Evolutionary conservation across 2,797 vertebrate genomes (phyloP).

Genomic region (Galago senegalensis): DNA sequence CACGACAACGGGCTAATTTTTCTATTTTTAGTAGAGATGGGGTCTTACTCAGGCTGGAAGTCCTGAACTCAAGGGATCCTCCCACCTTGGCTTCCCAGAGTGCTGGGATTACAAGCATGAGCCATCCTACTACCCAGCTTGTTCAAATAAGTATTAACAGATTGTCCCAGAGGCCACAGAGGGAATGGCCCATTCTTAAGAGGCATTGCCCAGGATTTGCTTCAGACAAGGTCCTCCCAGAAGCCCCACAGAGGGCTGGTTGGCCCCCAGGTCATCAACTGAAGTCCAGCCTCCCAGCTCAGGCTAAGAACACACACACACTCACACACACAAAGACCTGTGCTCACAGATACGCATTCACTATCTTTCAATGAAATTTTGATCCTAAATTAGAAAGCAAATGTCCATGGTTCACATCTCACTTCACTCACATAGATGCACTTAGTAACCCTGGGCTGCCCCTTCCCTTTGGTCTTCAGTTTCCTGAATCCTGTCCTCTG

Average conservation of each 20-base stretch:
- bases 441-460: neutral
- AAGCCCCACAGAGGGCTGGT: neutral
- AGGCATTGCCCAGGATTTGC: neutral
- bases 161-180: neutral
- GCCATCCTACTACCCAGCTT: too few relatives aligned
- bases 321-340: neutral
- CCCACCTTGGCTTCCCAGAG: too few relatives aligned
- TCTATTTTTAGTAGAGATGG: too few relatives aligned
- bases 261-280: neutral
- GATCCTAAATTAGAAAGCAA: neutral
- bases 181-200: neutral
- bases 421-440: too few relatives aligned
- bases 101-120: too few relatives aligned
- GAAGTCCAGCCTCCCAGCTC: neutral
- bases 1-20: too few relatives aligned
- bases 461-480: neutral
- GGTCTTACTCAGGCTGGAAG: too few relatives aligned
- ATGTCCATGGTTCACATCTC: neutral
- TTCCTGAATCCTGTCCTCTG: neutral
- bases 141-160: conserved; percentile 49
- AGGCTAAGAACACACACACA: neutral
- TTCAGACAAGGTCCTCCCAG: neutral
- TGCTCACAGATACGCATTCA: neutral
- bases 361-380: neutral
- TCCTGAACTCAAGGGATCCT: too few relatives aligned